Evolutionary conservation across 1,140 invertebrate genomes (phyloP).

Genomic region (Palaemon carinicauda): DNA sequence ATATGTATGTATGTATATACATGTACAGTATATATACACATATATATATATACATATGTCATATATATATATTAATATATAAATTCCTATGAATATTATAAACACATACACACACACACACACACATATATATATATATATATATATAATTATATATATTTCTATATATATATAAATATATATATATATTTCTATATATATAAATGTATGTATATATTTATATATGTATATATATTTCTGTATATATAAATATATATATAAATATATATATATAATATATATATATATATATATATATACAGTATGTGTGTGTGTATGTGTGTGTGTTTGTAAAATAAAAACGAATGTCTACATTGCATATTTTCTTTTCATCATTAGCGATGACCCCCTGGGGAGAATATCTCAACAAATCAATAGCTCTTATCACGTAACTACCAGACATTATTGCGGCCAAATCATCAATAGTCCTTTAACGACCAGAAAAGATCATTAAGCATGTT

Average conservation of each 20-base stretch:
- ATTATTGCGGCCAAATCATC: no score
- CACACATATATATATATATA: background rate
- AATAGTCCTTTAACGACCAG: no score
- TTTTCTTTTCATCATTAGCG: background rate
- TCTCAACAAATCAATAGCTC: no score
- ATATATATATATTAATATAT: background rate
- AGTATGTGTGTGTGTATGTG: no score
- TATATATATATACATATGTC: background rate
- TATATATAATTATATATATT: background rate
- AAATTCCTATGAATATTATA: background rate
- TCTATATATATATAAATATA: background rate
- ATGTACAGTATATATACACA: background rate
- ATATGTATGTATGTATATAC: background rate
- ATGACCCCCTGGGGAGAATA: no score
- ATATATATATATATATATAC: background rate
- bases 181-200: background rate
- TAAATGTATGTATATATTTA: background rate
- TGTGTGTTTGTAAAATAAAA: no score
- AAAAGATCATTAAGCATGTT: no score
- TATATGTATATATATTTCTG: background rate
- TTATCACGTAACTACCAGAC: no score
- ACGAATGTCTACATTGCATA: no score
- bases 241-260: background rate
- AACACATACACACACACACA: background rate
- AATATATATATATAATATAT: background rate